These are phyloP conservation scores for Caenorhabditis zanzibari DNA, from an alignment of 2,888 invertebrate species.

Conservation along the genomic window DNA sequence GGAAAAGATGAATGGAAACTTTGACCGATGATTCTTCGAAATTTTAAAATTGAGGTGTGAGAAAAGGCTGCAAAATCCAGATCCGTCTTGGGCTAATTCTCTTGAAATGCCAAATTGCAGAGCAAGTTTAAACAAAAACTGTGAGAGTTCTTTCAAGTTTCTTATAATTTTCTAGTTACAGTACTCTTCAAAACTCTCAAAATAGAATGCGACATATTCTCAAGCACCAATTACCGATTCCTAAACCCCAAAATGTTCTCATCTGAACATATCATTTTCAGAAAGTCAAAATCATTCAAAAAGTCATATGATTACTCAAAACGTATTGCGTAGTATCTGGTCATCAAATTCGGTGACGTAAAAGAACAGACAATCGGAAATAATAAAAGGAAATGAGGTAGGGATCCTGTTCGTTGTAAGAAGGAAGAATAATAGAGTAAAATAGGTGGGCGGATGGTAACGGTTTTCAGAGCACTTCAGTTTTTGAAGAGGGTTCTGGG, in stretches of 20 bases:
- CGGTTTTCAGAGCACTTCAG: background rate
- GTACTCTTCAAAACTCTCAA: background rate
- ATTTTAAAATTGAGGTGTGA: background rate
- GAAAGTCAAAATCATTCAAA: background rate
- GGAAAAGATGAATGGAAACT: background rate
- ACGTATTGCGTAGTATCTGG: constrained; percentile 17
- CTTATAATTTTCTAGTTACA: background rate
- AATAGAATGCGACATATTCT: background rate
- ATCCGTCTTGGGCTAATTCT: too few species aligned
- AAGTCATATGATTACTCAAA: constrained; percentile 20
- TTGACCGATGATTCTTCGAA: background rate
- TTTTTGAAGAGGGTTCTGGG: background rate
- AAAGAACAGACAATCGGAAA: constrained; percentile 27
- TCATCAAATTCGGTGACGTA: constrained; percentile 18
- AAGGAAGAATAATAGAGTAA: constrained; percentile 1
- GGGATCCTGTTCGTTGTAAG: background rate
- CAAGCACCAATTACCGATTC: constrained; percentile 3
- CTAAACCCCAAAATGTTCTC: background rate
- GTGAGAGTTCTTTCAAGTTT: too few species aligned
- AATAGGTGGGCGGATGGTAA: background rate
- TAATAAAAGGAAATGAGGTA: constrained; percentile 43
- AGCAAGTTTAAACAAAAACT: too few species aligned
- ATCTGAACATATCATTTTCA: background rate
- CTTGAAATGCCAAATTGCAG: too few species aligned
- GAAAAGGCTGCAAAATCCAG: too few species aligned